Evolutionary conservation across 2,888 invertebrate species (phyloP).

Genomic region (Platerodrilus igneus): DNA sequence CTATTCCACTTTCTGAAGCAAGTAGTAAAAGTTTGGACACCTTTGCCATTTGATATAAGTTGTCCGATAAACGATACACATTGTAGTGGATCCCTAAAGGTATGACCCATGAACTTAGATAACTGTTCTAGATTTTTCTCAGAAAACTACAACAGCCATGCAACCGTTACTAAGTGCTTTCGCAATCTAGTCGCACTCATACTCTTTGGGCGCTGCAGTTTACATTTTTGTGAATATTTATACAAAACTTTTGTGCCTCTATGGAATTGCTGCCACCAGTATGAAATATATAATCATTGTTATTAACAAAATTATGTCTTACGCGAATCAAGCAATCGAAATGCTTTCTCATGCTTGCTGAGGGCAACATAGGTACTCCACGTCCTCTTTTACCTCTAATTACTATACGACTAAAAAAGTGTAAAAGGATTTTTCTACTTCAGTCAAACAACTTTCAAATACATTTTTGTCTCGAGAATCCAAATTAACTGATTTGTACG

Average conservation of each 20-base stretch:
- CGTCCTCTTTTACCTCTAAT: conserved; percentile 24
- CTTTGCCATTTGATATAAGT: conserved; percentile 6
- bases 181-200: conserved; percentile 20
- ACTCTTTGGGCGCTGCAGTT: conserved; percentile 9
- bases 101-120: conserved; percentile 9
- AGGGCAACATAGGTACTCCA: conserved; percentile 22
- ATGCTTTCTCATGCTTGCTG: conserved; percentile 20
- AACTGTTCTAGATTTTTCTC: conserved; percentile 7
- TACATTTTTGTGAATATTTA: conserved; percentile 22
- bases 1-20: conserved; percentile 4
- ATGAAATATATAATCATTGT: no score
- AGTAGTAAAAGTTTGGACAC: conserved; percentile 10
- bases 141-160: conserved; percentile 1
- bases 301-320: no score
- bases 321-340: conserved; percentile 24
- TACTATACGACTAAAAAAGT: conserved; percentile 16
- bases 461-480: conserved; percentile 9
- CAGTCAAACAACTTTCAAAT: conserved; percentile 21
- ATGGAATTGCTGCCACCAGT: no score
- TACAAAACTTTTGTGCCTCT: conserved; percentile 22
- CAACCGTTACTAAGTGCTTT: conserved; percentile 22
- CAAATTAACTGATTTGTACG: conserved; percentile 16
- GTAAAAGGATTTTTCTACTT: conserved; percentile 24
- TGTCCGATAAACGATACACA: conserved; percentile 1
- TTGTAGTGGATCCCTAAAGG: conserved; percentile 7